These are phyloP conservation scores for Marronus borbonicus DNA, from an alignment of 2,888 invertebrate species.

Conservation along the genomic window DNA sequence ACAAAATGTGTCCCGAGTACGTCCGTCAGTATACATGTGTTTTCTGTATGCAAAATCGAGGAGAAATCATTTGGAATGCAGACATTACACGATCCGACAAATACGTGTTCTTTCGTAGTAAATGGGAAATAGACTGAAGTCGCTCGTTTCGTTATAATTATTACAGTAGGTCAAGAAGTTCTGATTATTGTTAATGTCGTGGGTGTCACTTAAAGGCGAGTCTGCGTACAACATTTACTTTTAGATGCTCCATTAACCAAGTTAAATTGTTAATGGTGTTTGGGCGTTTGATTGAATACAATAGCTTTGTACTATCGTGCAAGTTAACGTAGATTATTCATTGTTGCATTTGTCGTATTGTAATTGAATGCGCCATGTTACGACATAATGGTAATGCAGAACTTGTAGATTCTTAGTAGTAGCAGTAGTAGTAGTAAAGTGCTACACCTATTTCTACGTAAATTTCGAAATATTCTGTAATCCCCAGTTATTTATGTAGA, in stretches of 20 bases:
- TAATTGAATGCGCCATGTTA: background rate
- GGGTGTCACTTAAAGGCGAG: conserved; percentile 19
- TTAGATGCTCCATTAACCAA: conserved; percentile 29
- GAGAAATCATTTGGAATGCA: no score
- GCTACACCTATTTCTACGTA: background rate
- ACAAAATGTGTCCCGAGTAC: no score
- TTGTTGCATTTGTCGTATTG: conserved; percentile 5
- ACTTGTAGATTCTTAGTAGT: background rate
- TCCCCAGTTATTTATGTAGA: no score
- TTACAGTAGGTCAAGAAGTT: conserved; percentile 7
- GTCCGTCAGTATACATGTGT: no score
- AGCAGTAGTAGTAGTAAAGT: background rate
- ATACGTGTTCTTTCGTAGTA: no score
- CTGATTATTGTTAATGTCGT: conserved; percentile 13
- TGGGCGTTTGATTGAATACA: conserved; percentile 34
- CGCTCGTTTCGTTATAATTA: background rate
- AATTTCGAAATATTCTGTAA: background rate
- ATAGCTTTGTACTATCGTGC: conserved; percentile 25
- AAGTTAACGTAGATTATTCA: conserved; percentile 12
- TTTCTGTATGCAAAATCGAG: no score
- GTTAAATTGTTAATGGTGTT: conserved; percentile 30
- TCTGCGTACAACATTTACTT: background rate
- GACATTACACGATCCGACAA: no score
- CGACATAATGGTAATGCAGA: conserved; percentile 2
- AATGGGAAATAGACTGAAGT: no score